Conservation (phyloP, 2,113 vertebrate genomes). For the Apteryx owenii region DNA sequence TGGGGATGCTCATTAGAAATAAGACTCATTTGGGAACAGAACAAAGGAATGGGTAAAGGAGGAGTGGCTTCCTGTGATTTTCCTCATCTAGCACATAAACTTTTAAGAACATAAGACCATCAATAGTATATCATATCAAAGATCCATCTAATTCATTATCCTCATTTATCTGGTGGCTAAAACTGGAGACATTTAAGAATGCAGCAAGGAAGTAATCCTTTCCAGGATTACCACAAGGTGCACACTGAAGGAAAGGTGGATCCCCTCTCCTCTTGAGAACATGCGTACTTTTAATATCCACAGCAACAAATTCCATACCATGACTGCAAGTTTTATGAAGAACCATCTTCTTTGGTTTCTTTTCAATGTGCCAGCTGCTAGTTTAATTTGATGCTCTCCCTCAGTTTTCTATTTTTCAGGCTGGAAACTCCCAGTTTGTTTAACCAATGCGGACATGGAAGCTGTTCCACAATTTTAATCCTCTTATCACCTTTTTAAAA, state of each 20-base stretch:
- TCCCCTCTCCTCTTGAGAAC: neutral
- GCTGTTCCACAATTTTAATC: neutral
- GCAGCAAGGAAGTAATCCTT: neutral
- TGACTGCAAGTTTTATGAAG: neutral
- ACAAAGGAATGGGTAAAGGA: neutral
- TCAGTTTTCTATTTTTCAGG: neutral
- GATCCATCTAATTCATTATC: neutral
- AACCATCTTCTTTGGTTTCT: neutral
- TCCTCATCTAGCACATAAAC: neutral
- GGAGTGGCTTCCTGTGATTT: neutral
- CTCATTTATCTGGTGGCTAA: neutral
- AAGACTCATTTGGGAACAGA: neutral
- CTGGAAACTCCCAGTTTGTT: neutral
- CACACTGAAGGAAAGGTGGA: neutral
- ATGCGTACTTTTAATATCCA: rapidly evolving
- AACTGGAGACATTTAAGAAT: neutral
- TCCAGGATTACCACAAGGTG: rapidly evolving
- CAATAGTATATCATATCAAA: neutral
- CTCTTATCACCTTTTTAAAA: neutral
- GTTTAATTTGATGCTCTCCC: neutral
- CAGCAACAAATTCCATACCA: neutral
- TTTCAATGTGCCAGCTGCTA: neutral
- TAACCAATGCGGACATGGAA: neutral
- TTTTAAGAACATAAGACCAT: neutral
- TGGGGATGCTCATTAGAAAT: neutral